Evolutionary conservation across 2,888 invertebrate species (phyloP).

Genomic region (Frankliniella intonsa): DNA sequence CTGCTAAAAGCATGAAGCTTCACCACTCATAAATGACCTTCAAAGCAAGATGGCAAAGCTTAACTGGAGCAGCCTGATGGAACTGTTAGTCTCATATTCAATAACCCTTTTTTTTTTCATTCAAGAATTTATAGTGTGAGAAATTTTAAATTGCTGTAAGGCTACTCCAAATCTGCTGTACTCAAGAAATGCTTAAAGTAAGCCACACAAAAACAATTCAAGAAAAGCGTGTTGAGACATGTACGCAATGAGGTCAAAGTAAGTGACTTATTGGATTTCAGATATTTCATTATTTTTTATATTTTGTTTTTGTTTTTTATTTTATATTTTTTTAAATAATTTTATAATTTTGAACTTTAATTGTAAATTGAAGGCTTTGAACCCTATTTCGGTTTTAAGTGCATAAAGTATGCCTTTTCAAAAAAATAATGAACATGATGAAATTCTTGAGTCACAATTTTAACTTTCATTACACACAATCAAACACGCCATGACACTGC

Average conservation of each 20-base stretch:
- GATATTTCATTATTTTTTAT: too few relatives aligned
- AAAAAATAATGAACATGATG: not conserved
- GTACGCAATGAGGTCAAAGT: not conserved
- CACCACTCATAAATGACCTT: not conserved
- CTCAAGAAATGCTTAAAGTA: constrained; percentile 30
- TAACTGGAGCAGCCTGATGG: not conserved
- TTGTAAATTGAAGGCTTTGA: too few relatives aligned
- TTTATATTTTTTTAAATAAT: too few relatives aligned
- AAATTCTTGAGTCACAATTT: not conserved
- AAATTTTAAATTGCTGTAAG: not conserved
- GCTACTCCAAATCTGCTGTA: too few relatives aligned
- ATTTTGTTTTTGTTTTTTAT: too few relatives aligned
- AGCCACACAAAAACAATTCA: constrained; percentile 31
- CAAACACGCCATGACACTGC: constrained; percentile 34
- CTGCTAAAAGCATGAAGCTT: constrained; percentile 9
- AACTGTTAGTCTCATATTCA: too few relatives aligned
- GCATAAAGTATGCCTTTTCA: constrained; percentile 23
- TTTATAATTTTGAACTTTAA: too few relatives aligned
- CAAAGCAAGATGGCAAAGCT: constrained; percentile 4
- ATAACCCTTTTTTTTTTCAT: too few relatives aligned
- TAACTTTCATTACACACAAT: not conserved
- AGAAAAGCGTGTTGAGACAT: constrained; percentile 30
- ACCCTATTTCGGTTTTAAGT: too few relatives aligned
- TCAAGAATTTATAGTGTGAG: not conserved
- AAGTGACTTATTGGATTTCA: too few relatives aligned